Evolutionary conservation across 2,888 invertebrate genomes (phyloP), one percentile per base, ranked within the genome.

Genomic region (Epirrhoe tristata): DNA sequence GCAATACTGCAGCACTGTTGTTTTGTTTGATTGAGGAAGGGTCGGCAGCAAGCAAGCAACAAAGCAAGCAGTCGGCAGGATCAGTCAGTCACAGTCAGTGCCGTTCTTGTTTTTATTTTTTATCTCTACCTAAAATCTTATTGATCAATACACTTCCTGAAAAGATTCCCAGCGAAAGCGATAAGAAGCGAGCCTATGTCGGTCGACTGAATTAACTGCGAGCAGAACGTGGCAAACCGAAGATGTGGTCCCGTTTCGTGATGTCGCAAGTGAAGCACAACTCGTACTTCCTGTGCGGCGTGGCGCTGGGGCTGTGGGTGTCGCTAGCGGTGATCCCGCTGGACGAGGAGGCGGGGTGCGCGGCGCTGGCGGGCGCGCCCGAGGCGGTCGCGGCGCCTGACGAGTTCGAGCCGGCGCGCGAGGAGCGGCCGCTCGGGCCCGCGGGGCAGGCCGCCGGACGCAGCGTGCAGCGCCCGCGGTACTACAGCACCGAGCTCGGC

Each of bases 401-500:
- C 60, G 93, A 92, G 61, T 93, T 75, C 71, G 89, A 89, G 76
- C 93, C 93, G n/a, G 87, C 81, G 48, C 83, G 86, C 4, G 91
- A 90, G 74, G 82, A 86, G 71, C 79, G 85, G 1, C 84, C 86
- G 52, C 80, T 83, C 10, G 83, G 86, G 12, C 76, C 87, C 1
- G 82, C 81, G 6, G 73, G 73, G 0, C 83, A 76, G 75, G 55
- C 81, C 43, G 74, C 82, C 53, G 73, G 83, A 53, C 86, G 92
- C 52, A 94, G 95, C 75, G 94, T 97, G 72, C 94, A 96, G 61
- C 95, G 99, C 1, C 98, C 99, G 0, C 94, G 99, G 24, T 99
- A 98, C 92, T 98, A 98, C 83, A 98, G 98, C 56, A 98, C 99
- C 0, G 99, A 99, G 87, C 94, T 99, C 63, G 99, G 98, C 16